phyloP scores from a whole-genome alignment of 1,140 invertebrate species.

The Pseudomyrmex sp. region DNA sequence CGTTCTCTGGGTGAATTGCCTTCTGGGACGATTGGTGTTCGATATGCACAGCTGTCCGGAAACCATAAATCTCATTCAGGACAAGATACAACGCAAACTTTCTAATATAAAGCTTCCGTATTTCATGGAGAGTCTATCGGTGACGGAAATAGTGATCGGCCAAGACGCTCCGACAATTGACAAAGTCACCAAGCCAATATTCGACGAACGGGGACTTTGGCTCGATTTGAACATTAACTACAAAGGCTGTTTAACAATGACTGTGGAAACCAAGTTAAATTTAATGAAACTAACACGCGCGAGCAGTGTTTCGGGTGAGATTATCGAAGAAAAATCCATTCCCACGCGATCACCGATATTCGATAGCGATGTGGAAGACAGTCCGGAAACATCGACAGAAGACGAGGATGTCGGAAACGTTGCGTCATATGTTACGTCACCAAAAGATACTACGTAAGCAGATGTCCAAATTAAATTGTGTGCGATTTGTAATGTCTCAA shows the following conservation, averaged over 20 bases:
- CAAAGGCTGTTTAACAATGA: constrained; percentile 94
- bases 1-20: constrained; percentile 90
- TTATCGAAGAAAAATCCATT: constrained; percentile 71
- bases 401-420: constrained; percentile 87
- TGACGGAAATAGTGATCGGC: constrained; percentile 92
- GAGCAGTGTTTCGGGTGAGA: constrained; percentile 66
- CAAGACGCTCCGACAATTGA: constrained; percentile 91
- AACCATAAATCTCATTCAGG: constrained; percentile 88
- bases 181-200: constrained; percentile 89
- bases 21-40: constrained; percentile 91
- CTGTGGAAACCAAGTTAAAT: constrained; percentile 98
- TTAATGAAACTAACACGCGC: constrained; percentile 92
- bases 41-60: constrained; percentile 90
- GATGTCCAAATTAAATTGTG: not conserved
- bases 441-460: constrained; percentile 81
- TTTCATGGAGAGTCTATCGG: constrained; percentile 93
- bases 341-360: constrained; percentile 87
- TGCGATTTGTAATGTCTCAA: not conserved
- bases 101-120: constrained; percentile 94
- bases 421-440: constrained; percentile 62
- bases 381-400: constrained; percentile 95
- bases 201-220: constrained; percentile 97
- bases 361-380: constrained; percentile 95
- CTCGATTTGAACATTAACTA: constrained; percentile 96
- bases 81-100: constrained; percentile 94